Conservation (phyloP, 2,888 invertebrate genomes). For the Thecophora atra region DNA sequence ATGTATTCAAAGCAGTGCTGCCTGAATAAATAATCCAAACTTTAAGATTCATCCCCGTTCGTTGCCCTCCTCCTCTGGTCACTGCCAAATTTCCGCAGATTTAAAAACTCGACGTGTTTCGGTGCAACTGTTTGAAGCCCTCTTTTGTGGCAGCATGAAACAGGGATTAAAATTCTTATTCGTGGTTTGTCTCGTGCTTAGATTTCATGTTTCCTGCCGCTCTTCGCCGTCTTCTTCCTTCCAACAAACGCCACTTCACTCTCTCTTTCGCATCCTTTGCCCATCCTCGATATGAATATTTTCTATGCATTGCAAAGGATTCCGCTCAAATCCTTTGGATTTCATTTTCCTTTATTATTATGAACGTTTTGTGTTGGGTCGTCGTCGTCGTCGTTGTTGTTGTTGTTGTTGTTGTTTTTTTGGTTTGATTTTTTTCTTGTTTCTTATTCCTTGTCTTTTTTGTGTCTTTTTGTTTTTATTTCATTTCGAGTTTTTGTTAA, state of each 20-base stretch:
- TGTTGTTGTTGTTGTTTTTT: conserved; percentile 1
- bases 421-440: conserved; percentile 20
- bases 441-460: conserved; percentile 32
- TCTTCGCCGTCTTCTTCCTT: background rate
- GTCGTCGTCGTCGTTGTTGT: conserved; percentile 30
- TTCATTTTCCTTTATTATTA: conserved; percentile 29
- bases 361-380: conserved; percentile 24
- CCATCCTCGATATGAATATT: background rate
- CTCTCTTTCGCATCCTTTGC: background rate
- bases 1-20: too few relatives aligned
- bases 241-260: too few relatives aligned
- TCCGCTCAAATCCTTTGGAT: conserved; percentile 34
- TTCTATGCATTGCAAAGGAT: conserved; percentile 32
- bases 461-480: conserved; percentile 40
- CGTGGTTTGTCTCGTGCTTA: conserved; percentile 31
- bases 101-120: conserved; percentile 14
- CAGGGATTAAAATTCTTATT: conserved; percentile 24
- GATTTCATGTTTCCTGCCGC: conserved; percentile 18
- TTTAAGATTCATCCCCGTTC: background rate
- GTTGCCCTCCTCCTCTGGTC: background rate
- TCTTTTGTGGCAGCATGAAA: conserved; percentile 30
- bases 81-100: conserved; percentile 11
- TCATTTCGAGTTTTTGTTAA: conserved; percentile 40
- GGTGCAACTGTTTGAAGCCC: conserved; percentile 15
- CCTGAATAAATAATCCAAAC: too few relatives aligned